Base-by-base conservation (phyloP, 2,888 invertebrate genomes). In the Chrysotoxum bicinctum region DNA sequence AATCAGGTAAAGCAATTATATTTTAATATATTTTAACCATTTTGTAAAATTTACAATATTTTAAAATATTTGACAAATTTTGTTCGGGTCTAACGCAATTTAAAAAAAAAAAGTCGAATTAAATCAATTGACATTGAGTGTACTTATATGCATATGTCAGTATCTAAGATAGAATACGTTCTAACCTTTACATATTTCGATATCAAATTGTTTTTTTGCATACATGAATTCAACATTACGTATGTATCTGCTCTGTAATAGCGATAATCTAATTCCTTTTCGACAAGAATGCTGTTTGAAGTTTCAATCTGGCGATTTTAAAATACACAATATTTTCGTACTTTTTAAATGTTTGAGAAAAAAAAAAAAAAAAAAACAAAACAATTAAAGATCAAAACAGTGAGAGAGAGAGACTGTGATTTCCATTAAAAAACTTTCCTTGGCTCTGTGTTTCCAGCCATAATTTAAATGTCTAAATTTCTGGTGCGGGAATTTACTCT, bases 301-400 rank as follows among this genome's bases (percentile, higher is more conserved):
- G 8, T n/a, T 3, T 16, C 7, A 40, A n/a, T 40, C 37, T 32
- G 37, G 14, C 14, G 14, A n/a, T 16, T 45, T 45, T 19, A n/a
- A 6, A n/a, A 40, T n/a, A n/a, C n/a, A 40, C 4, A 3, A 9
- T 8, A 8, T 10, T 45, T 45, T 45, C 4, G 4, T 45, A 4
- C 16, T 3, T 16, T 43, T 16, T 0, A 16, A 16, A 43, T 16
- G 1, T 16, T 43, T 16, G 2, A 43, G 16, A 7, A 43, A 21
- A 52, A 37, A 37, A 54, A 45, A 56, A 60, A 21, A 19, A 50
- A 50, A 58, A 64, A 48, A 58, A 66, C 14, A 58, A 23, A 14
- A 8, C 6, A 21, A 26, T 26, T 26, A 4, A 26, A 26, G 7
- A 26, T 26, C 26, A 26, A 26, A 26, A 4, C 26, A 5, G 26